Percentiles rank a stretch among this genome's conserved stretches.
Conservation (phyloP, 2,797 vertebrate genomes). For the Silurus aristotelis region DNA sequence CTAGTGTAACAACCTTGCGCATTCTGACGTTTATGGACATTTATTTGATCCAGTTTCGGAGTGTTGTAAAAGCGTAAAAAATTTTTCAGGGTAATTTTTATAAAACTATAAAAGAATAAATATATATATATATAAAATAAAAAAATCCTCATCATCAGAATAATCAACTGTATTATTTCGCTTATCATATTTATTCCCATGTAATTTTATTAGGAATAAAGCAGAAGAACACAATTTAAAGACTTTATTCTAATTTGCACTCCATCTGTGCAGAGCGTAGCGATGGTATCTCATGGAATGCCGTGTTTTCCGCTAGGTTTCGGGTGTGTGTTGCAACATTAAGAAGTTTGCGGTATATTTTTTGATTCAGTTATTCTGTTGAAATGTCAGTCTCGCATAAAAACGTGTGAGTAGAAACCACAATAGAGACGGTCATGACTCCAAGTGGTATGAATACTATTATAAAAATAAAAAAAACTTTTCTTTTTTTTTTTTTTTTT, state of each 20-base stretch:
- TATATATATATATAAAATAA: no score
- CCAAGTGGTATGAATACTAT: slow-evolving; percentile 14
- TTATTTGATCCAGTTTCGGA: no score
- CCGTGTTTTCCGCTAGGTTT: not conserved
- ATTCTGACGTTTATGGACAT: no score
- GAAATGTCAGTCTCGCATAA: not conserved
- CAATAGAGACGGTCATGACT: slow-evolving; percentile 22
- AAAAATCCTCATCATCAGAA: not conserved
- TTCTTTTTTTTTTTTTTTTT: not conserved
- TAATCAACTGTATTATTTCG: no score
- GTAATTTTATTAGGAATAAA: not conserved
- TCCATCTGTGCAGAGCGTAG: not conserved
- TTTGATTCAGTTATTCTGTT: slow-evolving; percentile 20
- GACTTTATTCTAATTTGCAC: not conserved
- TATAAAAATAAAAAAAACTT: not conserved
- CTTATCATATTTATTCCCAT: not conserved
- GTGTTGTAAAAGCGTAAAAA: not conserved
- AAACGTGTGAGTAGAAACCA: slow-evolving; percentile 29
- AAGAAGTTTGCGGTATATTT: slow-evolving; percentile 18
- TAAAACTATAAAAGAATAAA: not conserved
- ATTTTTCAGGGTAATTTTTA: no score
- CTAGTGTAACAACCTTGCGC: no score
- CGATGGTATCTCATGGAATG: not conserved
- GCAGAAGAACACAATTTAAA: not conserved
- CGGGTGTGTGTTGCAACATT: not conserved